Evolutionary conservation across 2,797 vertebrate species (phyloP).

Genomic region (Chloroceryle inda): DNA sequence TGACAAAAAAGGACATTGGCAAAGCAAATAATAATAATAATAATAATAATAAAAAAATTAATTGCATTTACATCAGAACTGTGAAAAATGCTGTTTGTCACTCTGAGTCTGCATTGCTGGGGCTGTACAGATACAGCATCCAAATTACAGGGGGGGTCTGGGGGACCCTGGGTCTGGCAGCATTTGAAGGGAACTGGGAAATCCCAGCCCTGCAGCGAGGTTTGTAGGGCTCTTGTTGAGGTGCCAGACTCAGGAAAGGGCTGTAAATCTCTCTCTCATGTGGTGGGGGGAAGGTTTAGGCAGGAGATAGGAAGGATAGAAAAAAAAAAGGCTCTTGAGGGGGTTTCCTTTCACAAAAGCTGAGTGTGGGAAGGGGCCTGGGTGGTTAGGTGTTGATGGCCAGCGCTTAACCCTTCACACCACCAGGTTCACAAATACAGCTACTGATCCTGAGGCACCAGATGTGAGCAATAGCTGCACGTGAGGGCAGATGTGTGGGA

Average conservation of each 20-base stretch:
- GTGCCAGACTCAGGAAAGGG: background rate
- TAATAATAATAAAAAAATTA: background rate
- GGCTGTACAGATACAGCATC: background rate
- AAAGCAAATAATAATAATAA: background rate
- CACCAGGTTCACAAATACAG: rapidly evolving
- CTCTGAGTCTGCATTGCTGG: background rate
- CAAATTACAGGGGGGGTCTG: background rate
- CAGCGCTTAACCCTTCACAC: background rate
- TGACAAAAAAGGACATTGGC: background rate
- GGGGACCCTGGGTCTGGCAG: background rate
- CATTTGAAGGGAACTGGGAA: background rate
- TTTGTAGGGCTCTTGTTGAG: background rate
- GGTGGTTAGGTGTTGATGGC: background rate
- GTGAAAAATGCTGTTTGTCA: background rate
- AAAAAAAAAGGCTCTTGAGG: too few species aligned
- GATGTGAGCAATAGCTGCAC: background rate
- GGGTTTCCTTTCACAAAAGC: background rate
- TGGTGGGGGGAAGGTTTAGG: rapidly evolving
- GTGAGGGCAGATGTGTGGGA: rapidly evolving
- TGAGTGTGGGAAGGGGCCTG: background rate
- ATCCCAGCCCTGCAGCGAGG: background rate
- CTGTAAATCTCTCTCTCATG: background rate
- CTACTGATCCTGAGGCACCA: background rate
- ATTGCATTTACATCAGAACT: background rate
- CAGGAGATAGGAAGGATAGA: background rate